These are phyloP conservation scores for Albula goreensis DNA, from an alignment of 2,113 vertebrate species.

Conservation along the genomic window DNA sequence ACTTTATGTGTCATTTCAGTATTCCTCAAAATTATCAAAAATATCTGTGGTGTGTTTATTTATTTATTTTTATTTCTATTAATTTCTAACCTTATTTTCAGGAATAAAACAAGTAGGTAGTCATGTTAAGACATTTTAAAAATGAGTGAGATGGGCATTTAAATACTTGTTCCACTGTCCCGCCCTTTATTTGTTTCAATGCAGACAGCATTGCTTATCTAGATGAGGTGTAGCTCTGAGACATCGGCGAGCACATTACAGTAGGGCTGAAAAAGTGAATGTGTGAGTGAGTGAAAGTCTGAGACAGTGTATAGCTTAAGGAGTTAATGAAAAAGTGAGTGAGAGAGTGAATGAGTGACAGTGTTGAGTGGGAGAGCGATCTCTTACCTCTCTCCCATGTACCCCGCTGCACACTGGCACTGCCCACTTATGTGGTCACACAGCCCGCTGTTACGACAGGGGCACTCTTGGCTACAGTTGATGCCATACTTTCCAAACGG, in stretches of 20 bases:
- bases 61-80: too few species aligned
- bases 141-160: too few species aligned
- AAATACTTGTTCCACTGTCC: too few species aligned
- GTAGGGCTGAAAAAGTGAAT: not conserved
- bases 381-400: conserved; percentile 84
- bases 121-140: too few species aligned
- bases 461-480: conserved; percentile 87
- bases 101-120: too few species aligned
- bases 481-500: conserved; percentile 82
- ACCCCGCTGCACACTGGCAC: conserved; percentile 84
- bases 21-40: not conserved
- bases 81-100: too few species aligned
- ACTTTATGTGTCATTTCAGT: not conserved
- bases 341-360: too few species aligned
- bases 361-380: not conserved
- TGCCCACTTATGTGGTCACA: conserved; percentile 90
- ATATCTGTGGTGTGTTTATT: not conserved
- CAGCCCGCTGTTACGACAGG: conserved; percentile 85
- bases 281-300: not conserved
- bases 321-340: not conserved
- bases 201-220: too few species aligned
- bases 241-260: too few species aligned
- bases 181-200: too few species aligned
- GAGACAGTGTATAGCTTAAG: not conserved
- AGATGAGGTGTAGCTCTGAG: too few species aligned